Percentiles rank a stretch among this genome's conserved stretches.
Evolutionary conservation across 2,113 vertebrate species (phyloP).

Genomic region (Tragelaphus buxtoni): DNA sequence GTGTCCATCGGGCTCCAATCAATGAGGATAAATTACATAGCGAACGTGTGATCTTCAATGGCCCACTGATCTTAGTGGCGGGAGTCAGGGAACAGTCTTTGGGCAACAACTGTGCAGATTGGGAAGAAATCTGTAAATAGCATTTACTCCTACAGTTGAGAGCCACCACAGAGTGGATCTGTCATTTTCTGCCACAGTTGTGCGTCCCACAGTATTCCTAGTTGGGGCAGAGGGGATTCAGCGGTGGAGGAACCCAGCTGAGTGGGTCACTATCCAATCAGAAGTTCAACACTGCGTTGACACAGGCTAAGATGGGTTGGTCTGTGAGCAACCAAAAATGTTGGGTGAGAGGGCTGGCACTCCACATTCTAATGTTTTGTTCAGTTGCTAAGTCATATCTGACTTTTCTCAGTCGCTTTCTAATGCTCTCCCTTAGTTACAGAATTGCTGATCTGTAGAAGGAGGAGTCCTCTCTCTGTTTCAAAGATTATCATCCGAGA

Average conservation of each 20-base stretch:
- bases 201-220: background rate
- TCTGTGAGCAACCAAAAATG: background rate
- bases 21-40: background rate
- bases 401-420: background rate
- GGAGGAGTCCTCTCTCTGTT: background rate
- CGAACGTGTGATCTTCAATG: background rate
- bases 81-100: background rate
- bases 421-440: background rate
- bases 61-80: background rate
- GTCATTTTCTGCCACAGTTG: background rate
- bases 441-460: background rate
- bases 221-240: background rate
- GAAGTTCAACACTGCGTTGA: background rate
- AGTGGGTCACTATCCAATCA: background rate
- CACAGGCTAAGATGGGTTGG: background rate
- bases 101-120: background rate
- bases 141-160: background rate
- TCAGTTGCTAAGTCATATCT: background rate
- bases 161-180: background rate
- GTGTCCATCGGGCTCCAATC: background rate
- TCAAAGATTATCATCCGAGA: background rate
- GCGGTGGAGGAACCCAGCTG: background rate
- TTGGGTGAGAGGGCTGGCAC: too few species aligned
- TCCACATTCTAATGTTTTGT: background rate
- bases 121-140: background rate